A percentile compares a stretch with the other conserved stretches of the same genome.
Conservation (phyloP, 37 sponge, comb jelly and placozoan genomes). For the Diacarnus erythraeanus region DNA sequence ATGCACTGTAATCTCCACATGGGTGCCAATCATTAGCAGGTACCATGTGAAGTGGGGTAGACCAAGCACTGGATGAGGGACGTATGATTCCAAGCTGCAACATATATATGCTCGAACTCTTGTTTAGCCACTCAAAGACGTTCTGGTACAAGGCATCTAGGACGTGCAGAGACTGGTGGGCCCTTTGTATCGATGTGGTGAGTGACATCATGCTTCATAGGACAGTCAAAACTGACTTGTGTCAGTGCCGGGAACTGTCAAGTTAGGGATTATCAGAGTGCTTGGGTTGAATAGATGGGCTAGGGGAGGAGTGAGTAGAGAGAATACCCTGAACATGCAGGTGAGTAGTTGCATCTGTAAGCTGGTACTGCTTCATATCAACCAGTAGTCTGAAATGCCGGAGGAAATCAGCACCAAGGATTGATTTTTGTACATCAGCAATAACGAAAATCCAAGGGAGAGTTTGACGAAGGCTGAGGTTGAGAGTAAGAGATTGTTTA, state of each 20-base stretch:
- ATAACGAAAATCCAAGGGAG: conserved; percentile 69
- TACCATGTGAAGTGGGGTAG: conserved; percentile 72
- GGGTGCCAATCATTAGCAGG: conserved; percentile 64
- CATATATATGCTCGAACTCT: conserved; percentile 74
- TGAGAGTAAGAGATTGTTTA: conserved; percentile 54
- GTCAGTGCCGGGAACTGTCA: conserved; percentile 41
- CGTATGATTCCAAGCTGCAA: too few species aligned
- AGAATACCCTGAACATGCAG: conserved; percentile 36
- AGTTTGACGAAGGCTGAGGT: conserved; percentile 47
- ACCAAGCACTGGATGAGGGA: conserved; percentile 56
- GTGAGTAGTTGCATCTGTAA: conserved; percentile 35
- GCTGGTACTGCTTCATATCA: conserved; percentile 33
- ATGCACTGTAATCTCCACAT: conserved; percentile 76
- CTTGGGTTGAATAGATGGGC: conserved; percentile 28
- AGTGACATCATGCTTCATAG: conserved; percentile 48
- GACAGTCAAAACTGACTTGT: conserved; percentile 17
- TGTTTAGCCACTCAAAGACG: conserved; percentile 45
- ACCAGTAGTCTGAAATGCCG: conserved; percentile 52
- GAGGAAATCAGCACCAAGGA: conserved; percentile 71
- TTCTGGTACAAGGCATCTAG: conserved; percentile 59
- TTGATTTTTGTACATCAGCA: conserved; percentile 64
- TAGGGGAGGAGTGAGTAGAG: background rate
- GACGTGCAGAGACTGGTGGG: conserved; percentile 59
- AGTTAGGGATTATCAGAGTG: conserved; percentile 28
- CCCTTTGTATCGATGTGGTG: conserved; percentile 70